Evolutionary conservation across 2,797 vertebrate species (phyloP).

Genomic region (Galago senegalensis): DNA sequence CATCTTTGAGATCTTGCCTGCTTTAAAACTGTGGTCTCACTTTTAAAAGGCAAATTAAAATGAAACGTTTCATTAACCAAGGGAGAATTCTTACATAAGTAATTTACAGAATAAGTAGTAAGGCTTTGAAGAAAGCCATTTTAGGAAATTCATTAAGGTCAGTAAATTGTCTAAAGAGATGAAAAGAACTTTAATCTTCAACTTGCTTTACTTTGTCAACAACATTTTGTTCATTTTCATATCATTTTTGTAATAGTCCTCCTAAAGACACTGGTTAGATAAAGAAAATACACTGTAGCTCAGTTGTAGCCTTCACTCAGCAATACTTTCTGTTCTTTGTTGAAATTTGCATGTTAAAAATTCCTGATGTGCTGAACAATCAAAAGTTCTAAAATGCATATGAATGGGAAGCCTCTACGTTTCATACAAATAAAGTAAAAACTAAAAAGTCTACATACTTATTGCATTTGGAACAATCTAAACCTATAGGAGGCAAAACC

Average conservation of each 20-base stretch:
- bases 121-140: background rate
- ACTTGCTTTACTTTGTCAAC: constrained; percentile 9
- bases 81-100: background rate
- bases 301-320: background rate
- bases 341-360: constrained; percentile 1
- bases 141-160: background rate
- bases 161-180: background rate
- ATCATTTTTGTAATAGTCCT: background rate
- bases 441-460: background rate
- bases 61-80: background rate
- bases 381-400: background rate
- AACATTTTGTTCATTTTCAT: constrained; percentile 34
- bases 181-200: background rate
- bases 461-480: background rate
- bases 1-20: background rate
- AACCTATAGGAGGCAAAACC: background rate
- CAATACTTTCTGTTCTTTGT: background rate
- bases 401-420: constrained; percentile 2
- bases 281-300: background rate
- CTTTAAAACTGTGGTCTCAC: background rate
- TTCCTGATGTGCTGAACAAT: background rate
- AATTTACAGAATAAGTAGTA: background rate
- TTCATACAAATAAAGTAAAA: background rate
- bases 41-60: background rate
- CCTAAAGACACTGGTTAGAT: background rate